A percentile compares a stretch with the other conserved stretches of the same genome.
Evolutionary conservation across 2,888 invertebrate genomes (phyloP).

Genomic region (Ypsolopha scabrella): DNA sequence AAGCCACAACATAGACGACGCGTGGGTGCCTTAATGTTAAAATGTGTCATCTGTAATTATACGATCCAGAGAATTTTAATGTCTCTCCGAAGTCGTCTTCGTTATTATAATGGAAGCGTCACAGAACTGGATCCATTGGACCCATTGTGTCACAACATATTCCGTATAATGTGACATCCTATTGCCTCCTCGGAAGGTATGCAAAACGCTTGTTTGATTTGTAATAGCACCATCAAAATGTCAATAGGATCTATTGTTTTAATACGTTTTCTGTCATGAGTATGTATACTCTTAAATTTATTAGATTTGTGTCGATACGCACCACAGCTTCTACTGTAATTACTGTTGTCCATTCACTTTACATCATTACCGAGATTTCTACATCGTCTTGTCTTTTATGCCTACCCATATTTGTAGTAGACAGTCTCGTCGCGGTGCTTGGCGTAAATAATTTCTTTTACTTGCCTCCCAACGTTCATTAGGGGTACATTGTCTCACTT

Average conservation of each 20-base stretch:
- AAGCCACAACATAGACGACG: constrained; percentile 59
- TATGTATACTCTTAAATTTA: constrained; percentile 15
- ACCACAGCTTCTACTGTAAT: constrained; percentile 52
- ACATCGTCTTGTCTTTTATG: constrained; percentile 47
- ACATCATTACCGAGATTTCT: constrained; percentile 57
- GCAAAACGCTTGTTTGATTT: neutral
- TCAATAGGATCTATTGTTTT: too few species aligned
- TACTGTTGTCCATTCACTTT: constrained; percentile 64
- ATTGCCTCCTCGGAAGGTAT: constrained; percentile 6
- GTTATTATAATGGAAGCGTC: constrained; percentile 59
- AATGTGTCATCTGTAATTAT: constrained; percentile 69
- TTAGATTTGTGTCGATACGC: constrained; percentile 56
- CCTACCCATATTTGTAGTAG: constrained; percentile 37
- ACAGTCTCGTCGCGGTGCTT: constrained; percentile 37
- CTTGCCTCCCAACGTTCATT: constrained; percentile 47
- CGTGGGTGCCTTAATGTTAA: constrained; percentile 67
- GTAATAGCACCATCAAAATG: too few species aligned
- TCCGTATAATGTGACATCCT: constrained; percentile 37
- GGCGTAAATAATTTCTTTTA: constrained; percentile 63
- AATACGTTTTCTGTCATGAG: too few species aligned
- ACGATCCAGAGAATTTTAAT: constrained; percentile 64
- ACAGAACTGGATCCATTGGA: constrained; percentile 47
- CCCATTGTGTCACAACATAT: constrained; percentile 49
- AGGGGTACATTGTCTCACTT: constrained; percentile 52
- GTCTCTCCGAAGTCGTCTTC: constrained; percentile 61